Conservation (phyloP, 2,113 vertebrate genomes). For the Hystrix brachyura region DNA sequence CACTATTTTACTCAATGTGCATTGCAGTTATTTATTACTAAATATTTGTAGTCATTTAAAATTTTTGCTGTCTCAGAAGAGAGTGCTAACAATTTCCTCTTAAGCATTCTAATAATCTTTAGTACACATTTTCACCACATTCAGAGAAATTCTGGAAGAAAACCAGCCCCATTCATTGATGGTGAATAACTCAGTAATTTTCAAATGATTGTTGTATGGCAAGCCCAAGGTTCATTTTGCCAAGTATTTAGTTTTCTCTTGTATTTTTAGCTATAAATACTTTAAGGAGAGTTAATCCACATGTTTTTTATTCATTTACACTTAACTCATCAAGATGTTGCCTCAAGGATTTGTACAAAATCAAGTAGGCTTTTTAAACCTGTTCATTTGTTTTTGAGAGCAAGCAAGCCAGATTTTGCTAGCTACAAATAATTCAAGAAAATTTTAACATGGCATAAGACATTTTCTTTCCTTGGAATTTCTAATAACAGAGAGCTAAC, state of each 20-base stretch:
- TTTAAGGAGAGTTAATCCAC: constrained; percentile 16
- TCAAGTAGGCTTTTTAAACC: neutral
- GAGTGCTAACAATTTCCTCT: neutral
- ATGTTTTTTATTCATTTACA: constrained; percentile 67
- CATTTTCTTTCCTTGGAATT: constrained; percentile 31
- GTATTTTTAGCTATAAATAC: constrained; percentile 27
- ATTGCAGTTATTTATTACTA: neutral
- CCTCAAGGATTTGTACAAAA: constrained; percentile 8
- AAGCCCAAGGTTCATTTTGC: neutral
- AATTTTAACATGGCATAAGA: neutral
- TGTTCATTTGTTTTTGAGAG: constrained; percentile 45
- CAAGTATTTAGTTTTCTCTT: neutral
- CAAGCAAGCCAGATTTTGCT: neutral
- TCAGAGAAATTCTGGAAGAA: constrained; percentile 14
- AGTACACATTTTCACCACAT: neutral
- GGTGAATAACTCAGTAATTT: constrained; percentile 42
- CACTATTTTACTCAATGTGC: neutral
- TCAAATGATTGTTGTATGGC: neutral
- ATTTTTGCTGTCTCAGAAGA: neutral
- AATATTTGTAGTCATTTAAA: neutral
- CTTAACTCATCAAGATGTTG: constrained; percentile 23
- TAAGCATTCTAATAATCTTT: neutral
- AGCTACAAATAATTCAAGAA: constrained; percentile 49
- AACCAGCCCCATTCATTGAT: neutral
- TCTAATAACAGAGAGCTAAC: neutral